phyloP scores from a whole-genome alignment of 2,888 invertebrate species.

The Prionchulus punctatus region DNA sequence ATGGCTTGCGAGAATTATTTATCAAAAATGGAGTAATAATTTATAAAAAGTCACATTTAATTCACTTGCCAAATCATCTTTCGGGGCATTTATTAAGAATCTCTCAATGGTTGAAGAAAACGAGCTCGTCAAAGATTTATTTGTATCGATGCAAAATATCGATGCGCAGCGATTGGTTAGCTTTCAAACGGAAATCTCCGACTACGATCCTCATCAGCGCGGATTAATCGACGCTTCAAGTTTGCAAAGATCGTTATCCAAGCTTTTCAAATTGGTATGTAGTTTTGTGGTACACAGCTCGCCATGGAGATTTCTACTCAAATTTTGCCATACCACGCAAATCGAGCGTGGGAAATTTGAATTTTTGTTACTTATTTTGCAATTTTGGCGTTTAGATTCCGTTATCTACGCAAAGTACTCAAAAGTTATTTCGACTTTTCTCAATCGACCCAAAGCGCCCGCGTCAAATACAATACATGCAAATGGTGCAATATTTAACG shows the following conservation, averaged over 20 bases:
- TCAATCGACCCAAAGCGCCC: not conserved
- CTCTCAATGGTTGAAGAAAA: not conserved
- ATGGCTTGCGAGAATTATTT: too few species aligned
- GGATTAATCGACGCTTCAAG: not conserved
- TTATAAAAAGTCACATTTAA: too few species aligned
- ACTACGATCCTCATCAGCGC: slow-evolving; percentile 1
- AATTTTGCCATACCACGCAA: too few species aligned
- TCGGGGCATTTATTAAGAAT: too few species aligned
- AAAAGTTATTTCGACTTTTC: not conserved
- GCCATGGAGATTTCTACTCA: too few species aligned
- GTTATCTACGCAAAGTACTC: not conserved
- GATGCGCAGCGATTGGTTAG: not conserved
- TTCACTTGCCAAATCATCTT: too few species aligned
- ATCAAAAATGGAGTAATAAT: too few species aligned
- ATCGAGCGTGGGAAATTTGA: not conserved
- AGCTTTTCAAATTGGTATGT: not conserved
- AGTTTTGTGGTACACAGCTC: too few species aligned
- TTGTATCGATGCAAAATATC: not conserved
- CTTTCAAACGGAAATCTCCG: not conserved
- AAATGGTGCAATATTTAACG: not conserved
- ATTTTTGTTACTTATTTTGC: too few species aligned
- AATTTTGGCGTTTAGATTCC: too few species aligned
- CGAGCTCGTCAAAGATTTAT: not conserved
- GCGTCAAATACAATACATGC: not conserved
- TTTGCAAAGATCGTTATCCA: not conserved